These are phyloP conservation scores for Leucopternis melanops DNA, from an alignment of 2,113 vertebrate genomes.

Conservation along the genomic window DNA sequence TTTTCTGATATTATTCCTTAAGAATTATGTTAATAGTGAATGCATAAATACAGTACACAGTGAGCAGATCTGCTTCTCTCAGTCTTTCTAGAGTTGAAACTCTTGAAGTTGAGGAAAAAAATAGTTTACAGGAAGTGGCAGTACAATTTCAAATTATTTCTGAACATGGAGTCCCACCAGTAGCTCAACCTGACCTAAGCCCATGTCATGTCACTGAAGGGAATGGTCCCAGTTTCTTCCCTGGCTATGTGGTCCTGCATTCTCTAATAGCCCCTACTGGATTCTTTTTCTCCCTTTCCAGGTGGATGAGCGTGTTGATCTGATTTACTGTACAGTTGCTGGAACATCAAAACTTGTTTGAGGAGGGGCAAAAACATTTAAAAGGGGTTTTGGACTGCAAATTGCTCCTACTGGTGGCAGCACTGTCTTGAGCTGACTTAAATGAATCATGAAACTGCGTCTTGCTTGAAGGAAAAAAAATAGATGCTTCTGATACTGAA, in stretches of 20 bases:
- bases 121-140: neutral
- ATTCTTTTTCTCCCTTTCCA: neutral
- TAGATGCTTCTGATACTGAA: neutral
- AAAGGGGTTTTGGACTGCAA: neutral
- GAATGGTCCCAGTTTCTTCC: neutral
- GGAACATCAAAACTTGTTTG: neutral
- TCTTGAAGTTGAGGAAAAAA: neutral
- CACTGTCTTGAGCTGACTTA: neutral
- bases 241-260: neutral
- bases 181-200: neutral
- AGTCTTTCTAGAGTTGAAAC: neutral
- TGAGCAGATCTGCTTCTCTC: neutral
- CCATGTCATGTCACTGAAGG: neutral
- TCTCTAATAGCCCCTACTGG: neutral
- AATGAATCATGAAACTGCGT: neutral
- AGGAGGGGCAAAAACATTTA: neutral
- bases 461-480: neutral
- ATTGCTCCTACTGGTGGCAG: neutral
- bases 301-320: neutral
- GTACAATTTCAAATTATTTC: neutral
- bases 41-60: neutral
- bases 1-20: neutral
- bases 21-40: neutral
- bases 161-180: neutral
- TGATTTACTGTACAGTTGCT: neutral